phyloP scores from a whole-genome alignment of 2,797 vertebrate genomes.

The Muscicapa striata region DNA sequence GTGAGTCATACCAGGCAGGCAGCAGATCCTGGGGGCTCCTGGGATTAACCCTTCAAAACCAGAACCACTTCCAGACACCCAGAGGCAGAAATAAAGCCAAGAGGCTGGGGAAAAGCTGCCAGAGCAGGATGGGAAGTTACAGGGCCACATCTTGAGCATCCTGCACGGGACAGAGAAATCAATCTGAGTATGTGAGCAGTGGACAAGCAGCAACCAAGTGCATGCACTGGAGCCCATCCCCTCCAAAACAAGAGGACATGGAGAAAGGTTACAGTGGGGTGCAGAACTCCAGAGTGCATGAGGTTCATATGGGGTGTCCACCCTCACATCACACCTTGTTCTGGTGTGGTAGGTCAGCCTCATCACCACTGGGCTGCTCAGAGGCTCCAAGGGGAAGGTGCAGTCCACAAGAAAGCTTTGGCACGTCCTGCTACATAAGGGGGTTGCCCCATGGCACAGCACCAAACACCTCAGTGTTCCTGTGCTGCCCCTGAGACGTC shows the following conservation, averaged over 20 bases:
- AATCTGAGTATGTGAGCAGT: fast-evolving
- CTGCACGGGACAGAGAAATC: fast-evolving
- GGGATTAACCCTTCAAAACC: slow-evolving; percentile 49
- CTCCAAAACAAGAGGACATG: neutral
- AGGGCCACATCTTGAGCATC: neutral
- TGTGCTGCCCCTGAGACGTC: neutral
- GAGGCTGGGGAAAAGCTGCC: neutral
- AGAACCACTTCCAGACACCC: neutral
- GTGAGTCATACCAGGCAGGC: slow-evolving; percentile 48
- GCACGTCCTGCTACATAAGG: neutral
- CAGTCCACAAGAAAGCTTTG: neutral
- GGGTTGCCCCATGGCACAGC: neutral
- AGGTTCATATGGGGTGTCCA: fast-evolving
- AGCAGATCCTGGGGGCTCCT: slow-evolving; percentile 35
- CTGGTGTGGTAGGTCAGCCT: fast-evolving
- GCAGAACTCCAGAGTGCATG: neutral
- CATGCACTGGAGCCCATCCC: neutral
- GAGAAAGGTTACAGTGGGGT: neutral
- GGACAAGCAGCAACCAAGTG: neutral
- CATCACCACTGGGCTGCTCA: neutral
- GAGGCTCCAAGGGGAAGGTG: neutral
- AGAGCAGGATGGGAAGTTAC: neutral
- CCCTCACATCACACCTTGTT: neutral
- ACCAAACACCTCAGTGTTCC: neutral
- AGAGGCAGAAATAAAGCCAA: neutral